These are phyloP conservation scores for Linhomoeus sp. DNA, from an alignment of 2,888 invertebrate genomes.

Conservation along the genomic window DNA sequence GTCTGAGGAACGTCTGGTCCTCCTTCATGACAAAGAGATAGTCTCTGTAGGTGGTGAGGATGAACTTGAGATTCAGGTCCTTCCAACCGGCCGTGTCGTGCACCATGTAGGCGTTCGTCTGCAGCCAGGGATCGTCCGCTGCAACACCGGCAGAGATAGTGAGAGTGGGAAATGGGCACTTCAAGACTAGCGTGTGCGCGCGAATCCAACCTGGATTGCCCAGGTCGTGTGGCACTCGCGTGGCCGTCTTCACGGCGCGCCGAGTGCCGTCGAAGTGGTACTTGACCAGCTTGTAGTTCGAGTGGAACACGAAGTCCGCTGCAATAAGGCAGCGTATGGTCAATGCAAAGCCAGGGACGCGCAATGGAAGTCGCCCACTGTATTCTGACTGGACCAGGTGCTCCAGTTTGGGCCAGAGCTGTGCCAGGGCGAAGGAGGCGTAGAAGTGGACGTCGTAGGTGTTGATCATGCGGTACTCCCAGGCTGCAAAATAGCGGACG, in stretches of 20 bases:
- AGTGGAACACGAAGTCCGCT: conserved; percentile 30
- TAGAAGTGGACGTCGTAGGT: conserved; percentile 96
- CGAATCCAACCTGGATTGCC: conserved; percentile 59
- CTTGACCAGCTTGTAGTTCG: conserved; percentile 23
- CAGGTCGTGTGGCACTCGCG: conserved; percentile 72
- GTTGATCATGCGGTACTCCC: conserved; percentile 88
- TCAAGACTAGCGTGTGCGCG: no score
- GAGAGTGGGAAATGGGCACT: no score
- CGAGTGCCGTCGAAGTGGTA: conserved; percentile 44
- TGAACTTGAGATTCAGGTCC: conserved; percentile 76
- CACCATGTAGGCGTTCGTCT: conserved; percentile 66
- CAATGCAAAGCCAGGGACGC: not conserved
- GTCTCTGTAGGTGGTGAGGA: conserved; percentile 53
- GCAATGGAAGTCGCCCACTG: conserved; percentile 14
- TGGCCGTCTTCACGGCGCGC: conserved; percentile 50
- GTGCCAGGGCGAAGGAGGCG: conserved; percentile 71
- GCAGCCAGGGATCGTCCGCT: conserved; percentile 59
- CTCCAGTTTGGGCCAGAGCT: conserved; percentile 78
- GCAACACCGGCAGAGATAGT: conserved; percentile 10
- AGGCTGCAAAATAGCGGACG: conserved; percentile 35
- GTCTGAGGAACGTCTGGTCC: conserved; percentile 33
- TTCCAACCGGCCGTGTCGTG: conserved; percentile 82
- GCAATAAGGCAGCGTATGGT: conserved; percentile 5
- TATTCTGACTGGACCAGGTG: conserved; percentile 34
- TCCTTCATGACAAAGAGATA: conserved; percentile 44